phyloP scores from a whole-genome alignment of 1,140 invertebrate genomes.

The Drosophila bocki region DNA sequence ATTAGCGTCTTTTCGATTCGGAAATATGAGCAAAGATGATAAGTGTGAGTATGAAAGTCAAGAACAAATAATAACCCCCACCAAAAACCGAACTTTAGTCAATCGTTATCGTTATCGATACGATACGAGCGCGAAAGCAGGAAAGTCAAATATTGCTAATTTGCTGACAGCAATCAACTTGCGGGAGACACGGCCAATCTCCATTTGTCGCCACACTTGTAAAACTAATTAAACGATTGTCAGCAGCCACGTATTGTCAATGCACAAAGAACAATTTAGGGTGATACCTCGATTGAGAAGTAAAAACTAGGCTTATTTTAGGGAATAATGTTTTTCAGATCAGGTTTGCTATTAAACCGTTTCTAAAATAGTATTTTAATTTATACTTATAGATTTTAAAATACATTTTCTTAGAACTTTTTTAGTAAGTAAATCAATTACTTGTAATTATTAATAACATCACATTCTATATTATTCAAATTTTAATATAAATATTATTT shows the following conservation, averaged over 20 bases:
- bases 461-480: background rate
- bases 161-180: slow-evolving; percentile 49
- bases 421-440: no score
- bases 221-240: slow-evolving; percentile 67
- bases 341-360: no score
- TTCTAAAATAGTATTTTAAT: no score
- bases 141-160: slow-evolving; percentile 47
- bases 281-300: rapidly evolving
- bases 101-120: slow-evolving; percentile 39
- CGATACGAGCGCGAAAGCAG: background rate
- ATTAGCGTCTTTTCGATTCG: slow-evolving; percentile 45
- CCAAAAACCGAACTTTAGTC: slow-evolving; percentile 50
- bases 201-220: slow-evolving; percentile 59
- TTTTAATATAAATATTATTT: background rate
- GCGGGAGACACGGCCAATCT: slow-evolving; percentile 24
- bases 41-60: slow-evolving; percentile 69
- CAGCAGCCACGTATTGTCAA: slow-evolving; percentile 39
- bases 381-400: no score
- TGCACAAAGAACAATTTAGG: background rate
- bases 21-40: slow-evolving; percentile 81
- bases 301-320: background rate
- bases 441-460: no score
- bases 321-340: no score
- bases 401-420: no score
- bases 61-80: background rate